Evolutionary conservation across 1,140 invertebrate genomes (phyloP).

Genomic region (Macrosteles quadrilineatus): DNA sequence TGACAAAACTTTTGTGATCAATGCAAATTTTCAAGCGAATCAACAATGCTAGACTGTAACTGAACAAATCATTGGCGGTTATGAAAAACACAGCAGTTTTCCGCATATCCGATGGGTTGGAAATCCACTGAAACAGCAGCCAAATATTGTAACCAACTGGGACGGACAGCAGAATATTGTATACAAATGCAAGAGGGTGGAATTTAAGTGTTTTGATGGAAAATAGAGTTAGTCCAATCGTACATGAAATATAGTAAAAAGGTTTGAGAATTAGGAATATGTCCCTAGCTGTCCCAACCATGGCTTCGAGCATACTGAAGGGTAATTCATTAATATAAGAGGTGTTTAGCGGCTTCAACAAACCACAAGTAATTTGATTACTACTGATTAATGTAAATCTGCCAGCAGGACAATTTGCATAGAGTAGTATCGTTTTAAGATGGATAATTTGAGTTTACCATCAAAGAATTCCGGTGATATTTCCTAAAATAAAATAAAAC

Average conservation of each 20-base stretch:
- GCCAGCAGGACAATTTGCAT: no score
- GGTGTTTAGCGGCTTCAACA: no score
- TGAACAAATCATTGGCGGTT: background rate
- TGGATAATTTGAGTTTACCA: no score
- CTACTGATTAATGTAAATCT: no score
- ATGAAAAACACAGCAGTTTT: slow-evolving; percentile 14
- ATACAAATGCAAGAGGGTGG: background rate
- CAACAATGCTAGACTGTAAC: background rate
- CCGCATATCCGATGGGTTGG: background rate
- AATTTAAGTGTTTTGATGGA: background rate
- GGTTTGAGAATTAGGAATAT: background rate
- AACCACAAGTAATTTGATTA: no score
- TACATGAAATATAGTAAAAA: background rate
- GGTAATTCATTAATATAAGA: no score
- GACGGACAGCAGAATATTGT: background rate
- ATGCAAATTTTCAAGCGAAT: background rate
- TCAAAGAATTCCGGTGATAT: no score
- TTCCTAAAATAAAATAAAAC: no score
- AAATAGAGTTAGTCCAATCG: background rate
- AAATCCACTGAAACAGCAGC: background rate
- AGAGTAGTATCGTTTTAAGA: no score
- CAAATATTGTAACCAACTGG: slow-evolving; percentile 1
- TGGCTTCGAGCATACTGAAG: no score
- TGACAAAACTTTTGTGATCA: background rate
- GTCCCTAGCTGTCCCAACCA: background rate